Base-by-base conservation (phyloP, 1,140 invertebrate genomes). In the Aphidius gifuensis region DNA sequence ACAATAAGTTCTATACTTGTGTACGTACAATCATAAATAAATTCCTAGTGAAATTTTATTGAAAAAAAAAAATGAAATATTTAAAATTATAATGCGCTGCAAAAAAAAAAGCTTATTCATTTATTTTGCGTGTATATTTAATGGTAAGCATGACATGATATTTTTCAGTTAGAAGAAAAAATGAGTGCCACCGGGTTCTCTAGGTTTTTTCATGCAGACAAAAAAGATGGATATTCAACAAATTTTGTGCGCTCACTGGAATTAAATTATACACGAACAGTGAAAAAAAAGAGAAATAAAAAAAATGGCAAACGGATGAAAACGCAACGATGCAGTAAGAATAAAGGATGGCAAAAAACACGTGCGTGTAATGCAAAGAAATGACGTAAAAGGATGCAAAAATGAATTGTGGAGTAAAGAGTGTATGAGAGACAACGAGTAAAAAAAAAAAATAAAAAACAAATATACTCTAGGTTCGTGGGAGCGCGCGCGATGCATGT, bases 201-300 rank as follows among this genome's bases (percentile, higher is more conserved):
- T 16, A 32, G 23, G 23, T 32, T 32, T 32, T 32, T 32, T 32
- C 23, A 32, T 32, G 23, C 23, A 55, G 49, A 56, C 53, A 47
- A 54, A 44, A 54, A 58, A 56, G 50, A 65, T 59, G 56, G 53
- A 58, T 32, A 32, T 65, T 59, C 60, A 62, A 58, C 60, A 50
- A 58, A 61, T 61, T 66, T 60, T 48, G 50, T 50, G 62, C 44
- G 60, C 62, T 64, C 67, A 58, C 59, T 65, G 58, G 60, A 70
- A 71, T 71, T 68, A 71, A 71, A 71, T 70, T 75, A 75, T 74
- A 74, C 69, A 74, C 74, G 74, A 71, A 67, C 49, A 44, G 60
- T 48, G 32, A 44, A 44, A 23, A 43, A 58, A 45, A 38, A 9
- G 39, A 9, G 4, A 16, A 16, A 9, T 21, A 8, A 46, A 42